Conservation (phyloP, 2,888 invertebrate genomes). For the Tryphoninae sp. region DNA sequence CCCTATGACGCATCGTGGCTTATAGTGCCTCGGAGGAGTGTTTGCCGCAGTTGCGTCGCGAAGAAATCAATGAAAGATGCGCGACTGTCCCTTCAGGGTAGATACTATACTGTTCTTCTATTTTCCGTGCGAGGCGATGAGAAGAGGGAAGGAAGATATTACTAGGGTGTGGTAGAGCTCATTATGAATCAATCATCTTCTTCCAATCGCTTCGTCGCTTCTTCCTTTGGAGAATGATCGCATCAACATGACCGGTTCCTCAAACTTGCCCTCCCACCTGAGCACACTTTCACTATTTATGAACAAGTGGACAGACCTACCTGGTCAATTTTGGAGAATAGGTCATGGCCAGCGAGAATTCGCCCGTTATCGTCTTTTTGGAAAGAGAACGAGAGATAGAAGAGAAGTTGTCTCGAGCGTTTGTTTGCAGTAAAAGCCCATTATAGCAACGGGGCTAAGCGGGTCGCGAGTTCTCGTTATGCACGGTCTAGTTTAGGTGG, state of each 20-base stretch:
- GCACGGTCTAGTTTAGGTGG: conserved; percentile 67
- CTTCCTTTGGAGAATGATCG: conserved; percentile 35
- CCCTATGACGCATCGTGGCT: conserved; percentile 45
- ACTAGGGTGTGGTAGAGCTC: conserved; percentile 20
- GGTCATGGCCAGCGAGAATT: conserved; percentile 53
- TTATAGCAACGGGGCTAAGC: conserved; percentile 45
- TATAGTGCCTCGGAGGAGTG: conserved; percentile 4
- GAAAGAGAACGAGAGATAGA: background rate
- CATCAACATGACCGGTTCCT: conserved; percentile 26
- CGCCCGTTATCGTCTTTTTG: background rate
- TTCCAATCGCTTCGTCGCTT: conserved; percentile 20
- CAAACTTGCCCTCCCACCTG: conserved; percentile 37
- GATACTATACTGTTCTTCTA: conserved; percentile 3
- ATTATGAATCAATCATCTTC: conserved; percentile 30
- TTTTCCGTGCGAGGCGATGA: conserved; percentile 1
- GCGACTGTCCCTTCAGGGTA: conserved; percentile 3
- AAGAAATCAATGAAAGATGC: conserved; percentile 55
- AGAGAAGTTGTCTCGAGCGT: background rate
- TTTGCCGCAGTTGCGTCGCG: conserved; percentile 44
- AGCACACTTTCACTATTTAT: conserved; percentile 53
- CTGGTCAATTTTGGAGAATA: conserved; percentile 20
- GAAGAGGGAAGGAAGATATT: conserved; percentile 1
- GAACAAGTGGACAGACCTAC: background rate
- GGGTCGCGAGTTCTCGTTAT: conserved; percentile 57
- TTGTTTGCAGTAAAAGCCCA: conserved; percentile 18